Evolutionary conservation across 2,113 vertebrate species (phyloP), one percentile per base, ranked within the genome.

Genomic region (Leiothrix lutea): DNA sequence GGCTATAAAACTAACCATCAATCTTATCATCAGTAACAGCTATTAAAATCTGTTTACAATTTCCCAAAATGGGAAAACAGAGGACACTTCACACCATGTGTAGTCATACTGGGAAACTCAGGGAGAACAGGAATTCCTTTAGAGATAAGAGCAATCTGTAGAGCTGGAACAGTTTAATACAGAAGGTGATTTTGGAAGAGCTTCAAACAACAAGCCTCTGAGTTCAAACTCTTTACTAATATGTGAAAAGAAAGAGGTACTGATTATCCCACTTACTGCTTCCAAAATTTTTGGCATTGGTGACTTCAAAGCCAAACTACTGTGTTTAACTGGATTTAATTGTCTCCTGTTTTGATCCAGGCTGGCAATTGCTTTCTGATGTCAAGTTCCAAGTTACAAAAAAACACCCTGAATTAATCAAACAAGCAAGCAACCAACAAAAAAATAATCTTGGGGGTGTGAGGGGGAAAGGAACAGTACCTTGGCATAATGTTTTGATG

Each of bases 81-180:
- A 81, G 24, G 29, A 57, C 25, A 22, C 61, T 91, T 84, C 61
- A 79, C 24, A 75, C 11, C 18, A 28, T 23, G 9, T 14, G 4
- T 40, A 57, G 24, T 45, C 58, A 69, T 12, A 79, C 40, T 24
- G 40, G 18, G 36, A 58, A 88, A 65, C 22, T 75, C 29, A 5
- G 13, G 51, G 31, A 81, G 31, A 80, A 73, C 36, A 93, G 57
- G 50, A 90, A 72, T 86, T 86, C 65, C 57, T 85, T 87, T 72
- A 77, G 28, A 72, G 57, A 53, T 69, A 81, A 81, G 10, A 85
- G 36, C 56, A 81, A 74, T 22, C 28, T 60, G 51, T 40, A 94
- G 51, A 91, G 11, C 8, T 71, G 22, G 57, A 57, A 58, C 24
- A 35, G 35, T 56, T 84, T 36, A 71, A 67, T 35, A 64, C 18